These are phyloP conservation scores for Alloplasta piceator DNA, from an alignment of 2,888 invertebrate genomes.

Conservation along the genomic window DNA sequence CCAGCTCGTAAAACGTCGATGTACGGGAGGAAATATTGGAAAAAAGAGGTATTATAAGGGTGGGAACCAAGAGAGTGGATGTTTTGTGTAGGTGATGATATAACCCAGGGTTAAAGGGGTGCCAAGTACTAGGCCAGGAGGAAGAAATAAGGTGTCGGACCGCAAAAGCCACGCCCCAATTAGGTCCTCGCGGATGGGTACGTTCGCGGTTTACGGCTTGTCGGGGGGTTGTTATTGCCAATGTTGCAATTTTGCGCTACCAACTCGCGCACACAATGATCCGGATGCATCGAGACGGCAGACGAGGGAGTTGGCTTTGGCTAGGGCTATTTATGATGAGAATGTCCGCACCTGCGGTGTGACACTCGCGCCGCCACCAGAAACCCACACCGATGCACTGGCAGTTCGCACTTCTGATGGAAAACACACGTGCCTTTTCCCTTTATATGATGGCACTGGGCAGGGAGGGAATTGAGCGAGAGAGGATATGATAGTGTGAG, in stretches of 20 bases:
- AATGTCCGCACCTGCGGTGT: slow-evolving; percentile 81
- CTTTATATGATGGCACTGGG: slow-evolving; percentile 58
- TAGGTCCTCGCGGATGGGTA: slow-evolving; percentile 75
- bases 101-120: slow-evolving; percentile 9
- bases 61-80: background rate
- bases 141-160: slow-evolving; percentile 63
- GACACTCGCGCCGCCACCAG: slow-evolving; percentile 76
- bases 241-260: slow-evolving; percentile 43
- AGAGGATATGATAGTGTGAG: slow-evolving; percentile 11
- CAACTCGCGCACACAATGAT: background rate
- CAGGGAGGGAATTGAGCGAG: slow-evolving; percentile 45
- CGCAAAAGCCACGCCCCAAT: slow-evolving; percentile 80
- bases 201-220: slow-evolving; percentile 74
- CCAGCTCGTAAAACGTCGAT: background rate
- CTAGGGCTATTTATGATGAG: slow-evolving; percentile 80
- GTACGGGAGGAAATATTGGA: background rate
- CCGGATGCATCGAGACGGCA: slow-evolving; percentile 21
- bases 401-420: slow-evolving; percentile 62
- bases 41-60: background rate
- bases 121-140: slow-evolving; percentile 31
- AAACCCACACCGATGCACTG: slow-evolving; percentile 70
- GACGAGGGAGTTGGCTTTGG: slow-evolving; percentile 51
- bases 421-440: slow-evolving; percentile 40
- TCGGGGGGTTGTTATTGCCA: slow-evolving; percentile 62
- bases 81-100: background rate